Base-by-base conservation (phyloP, 2,113 vertebrate genomes). In the Chloebia gouldiae region DNA sequence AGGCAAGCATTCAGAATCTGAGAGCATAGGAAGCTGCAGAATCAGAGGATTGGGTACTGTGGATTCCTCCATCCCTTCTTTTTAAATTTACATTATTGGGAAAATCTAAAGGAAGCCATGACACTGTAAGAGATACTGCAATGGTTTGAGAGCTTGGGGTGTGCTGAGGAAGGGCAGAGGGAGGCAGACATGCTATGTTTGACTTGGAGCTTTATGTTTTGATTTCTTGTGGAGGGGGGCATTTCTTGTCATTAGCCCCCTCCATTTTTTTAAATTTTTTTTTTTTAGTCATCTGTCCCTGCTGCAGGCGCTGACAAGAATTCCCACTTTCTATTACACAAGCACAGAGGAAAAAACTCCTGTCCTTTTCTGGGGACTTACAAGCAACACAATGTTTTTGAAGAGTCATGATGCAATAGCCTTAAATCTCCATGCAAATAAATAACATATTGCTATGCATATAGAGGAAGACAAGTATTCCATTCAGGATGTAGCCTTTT, bases 391-490 rank as follows among this genome's bases (percentile, higher is more conserved):
- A 45, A 5, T 30, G 28, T 5, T 90, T 92, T 22, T 53, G 13
- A 88, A 54, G 21, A 65, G 12, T 40, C 33, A 31, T 4, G 17
- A 68, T 50, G 19, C 35, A 82, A 56, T 2, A 44, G 25, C 17
- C 21, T 45, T 33, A 66, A 56, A 28, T 44, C 21, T 45, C 60
- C 81, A 39, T 37, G 49, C 28, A 93, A 90, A 92, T 94, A 66
- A 94, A 88, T 89, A 81, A 87, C 47, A 20, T 54, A 95, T 80
- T 59, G 10, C 37, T 51, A 25, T 33, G 39, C 47, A 75, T 33
- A 86, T 4, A 80, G 39, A 68, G 72, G 35, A 78, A 64, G 37
- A 71, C 49, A 66, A 30, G n/a, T 20, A 73, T 61, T 82, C 77
- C 51, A 49, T 72, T 70, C 47, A 66, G 60, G 51, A 63, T 12